Conservation (phyloP, 2,113 vertebrate genomes). For the Pongo abelii region DNA sequence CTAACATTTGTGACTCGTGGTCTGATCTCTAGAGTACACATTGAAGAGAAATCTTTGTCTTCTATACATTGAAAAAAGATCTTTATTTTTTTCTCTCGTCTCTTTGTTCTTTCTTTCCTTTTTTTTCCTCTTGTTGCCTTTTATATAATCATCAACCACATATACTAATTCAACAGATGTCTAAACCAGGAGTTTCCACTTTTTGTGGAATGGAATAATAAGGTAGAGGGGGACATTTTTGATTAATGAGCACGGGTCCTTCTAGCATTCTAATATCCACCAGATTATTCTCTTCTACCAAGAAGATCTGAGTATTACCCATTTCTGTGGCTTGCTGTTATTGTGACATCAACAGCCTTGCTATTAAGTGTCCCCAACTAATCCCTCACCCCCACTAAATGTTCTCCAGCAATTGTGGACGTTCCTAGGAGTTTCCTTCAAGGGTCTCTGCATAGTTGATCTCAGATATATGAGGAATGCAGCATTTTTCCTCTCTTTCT, state of each 20-base stretch:
- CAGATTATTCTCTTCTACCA: not conserved
- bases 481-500: not conserved
- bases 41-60: not conserved
- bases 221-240: not conserved
- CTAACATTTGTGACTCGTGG: not conserved
- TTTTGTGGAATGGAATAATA: not conserved
- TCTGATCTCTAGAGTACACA: not conserved
- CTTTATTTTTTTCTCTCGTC: not conserved
- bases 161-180: not conserved
- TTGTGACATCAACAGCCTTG: not conserved
- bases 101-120: not conserved
- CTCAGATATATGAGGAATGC: not conserved
- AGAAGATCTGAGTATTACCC: not conserved
- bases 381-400: not conserved
- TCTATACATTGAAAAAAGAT: not conserved
- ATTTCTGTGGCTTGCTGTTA: not conserved
- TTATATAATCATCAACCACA: not conserved
- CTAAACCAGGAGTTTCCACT: not conserved
- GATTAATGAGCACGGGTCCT: not conserved
- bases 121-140: not conserved
- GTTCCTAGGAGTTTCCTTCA: not conserved
- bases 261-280: not conserved
- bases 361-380: not conserved
- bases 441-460: not conserved
- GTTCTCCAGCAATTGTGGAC: not conserved